phyloP scores from a whole-genome alignment of 2,797 vertebrate species.

The Scolopax bukidnonensis region DNA sequence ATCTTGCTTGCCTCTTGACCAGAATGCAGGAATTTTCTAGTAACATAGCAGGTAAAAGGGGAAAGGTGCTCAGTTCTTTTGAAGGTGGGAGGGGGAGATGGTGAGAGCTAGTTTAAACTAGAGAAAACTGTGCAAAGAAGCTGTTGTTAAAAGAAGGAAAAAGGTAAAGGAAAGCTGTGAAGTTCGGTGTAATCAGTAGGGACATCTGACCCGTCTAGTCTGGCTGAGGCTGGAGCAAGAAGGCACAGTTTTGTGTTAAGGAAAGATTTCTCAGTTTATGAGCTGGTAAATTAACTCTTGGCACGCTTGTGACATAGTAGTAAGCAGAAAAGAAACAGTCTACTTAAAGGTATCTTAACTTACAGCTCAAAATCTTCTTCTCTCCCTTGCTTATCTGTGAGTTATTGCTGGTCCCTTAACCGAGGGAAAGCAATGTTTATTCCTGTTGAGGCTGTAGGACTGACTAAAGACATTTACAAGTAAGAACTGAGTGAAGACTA shows the following conservation, averaged over 20 bases:
- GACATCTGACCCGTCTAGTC: slow-evolving; percentile 40
- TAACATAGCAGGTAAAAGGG: not conserved
- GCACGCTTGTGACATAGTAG: not conserved
- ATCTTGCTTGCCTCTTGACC: not conserved
- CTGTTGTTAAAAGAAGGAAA: not conserved
- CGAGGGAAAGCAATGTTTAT: not conserved
- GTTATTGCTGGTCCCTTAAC: not conserved
- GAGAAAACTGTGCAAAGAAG: not conserved
- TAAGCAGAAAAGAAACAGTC: not conserved
- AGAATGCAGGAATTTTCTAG: not conserved
- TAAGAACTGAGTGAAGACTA: not conserved
- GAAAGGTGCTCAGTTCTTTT: not conserved
- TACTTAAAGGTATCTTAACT: not conserved
- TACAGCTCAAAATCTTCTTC: not conserved
- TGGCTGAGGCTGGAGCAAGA: slow-evolving; percentile 27
- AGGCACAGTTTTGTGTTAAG: not conserved
- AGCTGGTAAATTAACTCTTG: slow-evolving; percentile 13
- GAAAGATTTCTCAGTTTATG: not conserved
- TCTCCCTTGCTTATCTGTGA: not conserved
- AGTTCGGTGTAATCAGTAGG: not conserved
- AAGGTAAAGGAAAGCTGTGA: not conserved
- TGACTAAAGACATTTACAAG: not conserved
- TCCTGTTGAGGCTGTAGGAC: not conserved
- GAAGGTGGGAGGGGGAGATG: not conserved
- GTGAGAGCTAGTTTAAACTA: slow-evolving; percentile 10